Base-by-base conservation (phyloP, 2,113 vertebrate genomes). In the Natator depressus region DNA sequence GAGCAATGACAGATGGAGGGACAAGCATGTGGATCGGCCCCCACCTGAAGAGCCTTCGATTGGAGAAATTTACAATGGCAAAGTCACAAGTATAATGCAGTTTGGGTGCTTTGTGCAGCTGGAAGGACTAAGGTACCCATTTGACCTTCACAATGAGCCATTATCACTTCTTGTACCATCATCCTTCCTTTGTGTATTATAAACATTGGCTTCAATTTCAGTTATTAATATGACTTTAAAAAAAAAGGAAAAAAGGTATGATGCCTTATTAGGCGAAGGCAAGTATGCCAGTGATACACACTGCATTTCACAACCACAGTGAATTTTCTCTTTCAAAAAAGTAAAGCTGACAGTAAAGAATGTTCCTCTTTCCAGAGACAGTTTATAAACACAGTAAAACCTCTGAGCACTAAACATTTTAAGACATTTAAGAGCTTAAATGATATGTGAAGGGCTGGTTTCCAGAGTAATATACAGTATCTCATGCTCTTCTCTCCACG, bases 81-180 rank as follows among this genome's bases (percentile, higher is more conserved):
- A 99, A 96, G 98, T 99, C 90, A 99, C 99, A 25, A 99, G 99
- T 88, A 99, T 99, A 89, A 99, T 99, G 99, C 99, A 99, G 94
- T 99, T 99, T 87, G 99, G 99, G 1, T 99, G 99, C 97, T 99
- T 99, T 82, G 99, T 99, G 88, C 99, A 99, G 96, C 98, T 99
- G 87, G 99, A 99, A 94, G 99, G 99, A 13, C 96, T 99, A 0
- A 98, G 99, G 99, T 99, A 98, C 87, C 3, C 80, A 29, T 50
- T 13, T 59, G 47, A 87, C 86, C 1, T 76, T 89, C 20, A 2
- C 38, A 27, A 0, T 1, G 13, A 35, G n/a, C 51, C 55, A 51
- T 0, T 80, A 1, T 3, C 65, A 0, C 49, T 79, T n/a, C n/a
- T 22, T 51, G 50, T 2, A 10, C n/a, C 46, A 6, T 80, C 78